Base-by-base conservation (phyloP, 2,113 vertebrate genomes). In the Hipposideros armiger region DNA sequence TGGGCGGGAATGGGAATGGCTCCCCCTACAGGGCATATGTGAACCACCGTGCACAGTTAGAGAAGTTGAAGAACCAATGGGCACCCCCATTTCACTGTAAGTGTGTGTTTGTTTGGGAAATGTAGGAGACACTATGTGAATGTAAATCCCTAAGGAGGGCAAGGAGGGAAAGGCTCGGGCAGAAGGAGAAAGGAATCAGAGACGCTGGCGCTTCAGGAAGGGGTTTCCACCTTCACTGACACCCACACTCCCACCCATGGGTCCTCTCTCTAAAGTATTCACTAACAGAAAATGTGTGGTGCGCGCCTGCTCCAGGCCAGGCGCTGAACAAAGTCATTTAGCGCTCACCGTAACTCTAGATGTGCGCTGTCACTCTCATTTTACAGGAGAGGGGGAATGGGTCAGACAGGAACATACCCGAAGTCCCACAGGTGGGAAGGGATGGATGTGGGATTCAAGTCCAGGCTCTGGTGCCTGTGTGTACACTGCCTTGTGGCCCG, bases 1-100 rank as follows among this genome's bases (percentile, higher is more conserved):
- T 3, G 16, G 66, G 85, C 94, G 82, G 93, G 67, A 95, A 96
- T 94, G 95, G 72, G 15, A 78, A 94, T 67, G 89, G 93, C 95
- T 96, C 97, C 96, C 96, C 93, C 97, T 97, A 58, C 91, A 96
- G 97, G 96, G 60, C 22, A 50, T 24, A 13, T 42, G 42, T 86
- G 60, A 56, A 69, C 42, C 54, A 32, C 72, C 10, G 20, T 0
- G 4, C 47, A 36, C 1, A 26, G 26, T 60, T 32, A 42, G 10
- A 72, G n/a, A 76, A 13, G 19, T 1, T 50, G 84, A 58, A 2
- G 56, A 87, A 86, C 3, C 26, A 5, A 11, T 15, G 11, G 22
- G n/a, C 24, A 86, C 0, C 19, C 14, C 36, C 64, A 66, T 82
- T 81, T 74, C 36, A 42, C 16, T 45, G 0, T 20, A 56, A 17